Evolutionary conservation across 1,140 invertebrate genomes (phyloP).

Genomic region (Saccostrea cuccullata): DNA sequence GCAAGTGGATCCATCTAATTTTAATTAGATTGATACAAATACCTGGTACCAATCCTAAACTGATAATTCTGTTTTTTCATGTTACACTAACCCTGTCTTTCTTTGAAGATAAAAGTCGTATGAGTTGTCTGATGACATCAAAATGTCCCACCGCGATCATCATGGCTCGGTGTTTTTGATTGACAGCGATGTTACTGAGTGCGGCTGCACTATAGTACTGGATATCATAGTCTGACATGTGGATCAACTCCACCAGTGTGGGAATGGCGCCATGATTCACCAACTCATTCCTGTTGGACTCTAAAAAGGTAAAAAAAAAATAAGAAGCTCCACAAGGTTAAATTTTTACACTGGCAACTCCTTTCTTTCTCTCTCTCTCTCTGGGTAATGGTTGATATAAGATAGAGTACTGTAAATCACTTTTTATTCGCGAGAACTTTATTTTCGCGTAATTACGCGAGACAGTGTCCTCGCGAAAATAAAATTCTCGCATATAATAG

Average conservation of each 20-base stretch:
- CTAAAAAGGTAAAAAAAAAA: slow-evolving; percentile 52
- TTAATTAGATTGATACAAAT: no score
- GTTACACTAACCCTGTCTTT: slow-evolving; percentile 63
- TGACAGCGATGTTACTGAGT: slow-evolving; percentile 71
- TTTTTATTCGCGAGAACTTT: no score
- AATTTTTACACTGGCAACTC: no score
- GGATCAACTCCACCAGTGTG: slow-evolving; percentile 63
- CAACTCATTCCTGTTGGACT: slow-evolving; percentile 68
- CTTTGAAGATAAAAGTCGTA: slow-evolving; percentile 61
- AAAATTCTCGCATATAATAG: no score
- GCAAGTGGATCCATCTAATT: no score
- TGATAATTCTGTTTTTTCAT: not conserved
- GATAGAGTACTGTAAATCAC: no score
- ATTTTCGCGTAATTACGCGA: no score
- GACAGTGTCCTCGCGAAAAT: no score
- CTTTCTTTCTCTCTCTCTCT: no score
- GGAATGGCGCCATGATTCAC: slow-evolving; percentile 69
- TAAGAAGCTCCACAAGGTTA: no score
- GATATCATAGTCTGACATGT: slow-evolving; percentile 64
- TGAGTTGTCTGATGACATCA: slow-evolving; percentile 67
- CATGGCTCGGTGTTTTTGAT: slow-evolving; percentile 71
- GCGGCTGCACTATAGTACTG: slow-evolving; percentile 72
- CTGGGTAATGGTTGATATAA: no score
- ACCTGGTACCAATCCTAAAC: no score
- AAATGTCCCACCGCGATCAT: slow-evolving; percentile 71